phyloP scores from a whole-genome alignment of 1,140 invertebrate species.

The Hyles euphorbiae region DNA sequence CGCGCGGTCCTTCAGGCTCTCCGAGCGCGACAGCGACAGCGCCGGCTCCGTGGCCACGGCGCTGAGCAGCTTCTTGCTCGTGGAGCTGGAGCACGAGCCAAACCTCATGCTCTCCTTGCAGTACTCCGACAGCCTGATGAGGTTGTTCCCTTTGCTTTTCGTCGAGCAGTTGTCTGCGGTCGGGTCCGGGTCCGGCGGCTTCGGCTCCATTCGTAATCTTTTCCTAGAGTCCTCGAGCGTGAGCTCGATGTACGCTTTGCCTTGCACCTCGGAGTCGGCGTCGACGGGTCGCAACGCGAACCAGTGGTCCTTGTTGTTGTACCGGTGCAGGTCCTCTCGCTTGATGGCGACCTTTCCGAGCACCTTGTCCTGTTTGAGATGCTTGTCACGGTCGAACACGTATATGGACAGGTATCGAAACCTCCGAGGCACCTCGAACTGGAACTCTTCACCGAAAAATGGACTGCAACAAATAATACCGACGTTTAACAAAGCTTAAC shows the following conservation, averaged over 20 bases:
- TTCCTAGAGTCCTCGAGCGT: slow-evolving; percentile 63
- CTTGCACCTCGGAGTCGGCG: slow-evolving; percentile 92
- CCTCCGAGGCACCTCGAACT: slow-evolving; percentile 92
- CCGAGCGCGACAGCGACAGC: slow-evolving; percentile 58
- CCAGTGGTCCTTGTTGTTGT: slow-evolving; percentile 95
- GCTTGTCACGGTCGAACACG: slow-evolving; percentile 88
- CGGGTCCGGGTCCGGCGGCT: slow-evolving; percentile 57
- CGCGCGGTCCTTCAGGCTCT: slow-evolving; percentile 64
- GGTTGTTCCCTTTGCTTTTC: slow-evolving; percentile 60
- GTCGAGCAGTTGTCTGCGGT: slow-evolving; percentile 46
- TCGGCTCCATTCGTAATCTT: slow-evolving; percentile 58
- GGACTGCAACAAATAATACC: slow-evolving; percentile 77
- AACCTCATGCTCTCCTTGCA: slow-evolving; percentile 69
- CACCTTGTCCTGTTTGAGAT: slow-evolving; percentile 89
- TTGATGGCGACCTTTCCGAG: slow-evolving; percentile 93
- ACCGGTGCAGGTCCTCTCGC: slow-evolving; percentile 88
- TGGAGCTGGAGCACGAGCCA: slow-evolving; percentile 68
- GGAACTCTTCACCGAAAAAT: slow-evolving; percentile 95
- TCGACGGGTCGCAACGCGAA: slow-evolving; percentile 90
- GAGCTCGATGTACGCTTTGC: slow-evolving; percentile 86
- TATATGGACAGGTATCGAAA: slow-evolving; percentile 93
- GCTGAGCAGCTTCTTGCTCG: slow-evolving; percentile 63
- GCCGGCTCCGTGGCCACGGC: slow-evolving; percentile 54
- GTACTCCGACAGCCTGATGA: slow-evolving; percentile 62
- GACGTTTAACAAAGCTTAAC: neutral